Percentiles rank a stretch among this genome's conserved stretches.
Conservation (phyloP, 2,888 invertebrate species). For the Agrotis puta region DNA sequence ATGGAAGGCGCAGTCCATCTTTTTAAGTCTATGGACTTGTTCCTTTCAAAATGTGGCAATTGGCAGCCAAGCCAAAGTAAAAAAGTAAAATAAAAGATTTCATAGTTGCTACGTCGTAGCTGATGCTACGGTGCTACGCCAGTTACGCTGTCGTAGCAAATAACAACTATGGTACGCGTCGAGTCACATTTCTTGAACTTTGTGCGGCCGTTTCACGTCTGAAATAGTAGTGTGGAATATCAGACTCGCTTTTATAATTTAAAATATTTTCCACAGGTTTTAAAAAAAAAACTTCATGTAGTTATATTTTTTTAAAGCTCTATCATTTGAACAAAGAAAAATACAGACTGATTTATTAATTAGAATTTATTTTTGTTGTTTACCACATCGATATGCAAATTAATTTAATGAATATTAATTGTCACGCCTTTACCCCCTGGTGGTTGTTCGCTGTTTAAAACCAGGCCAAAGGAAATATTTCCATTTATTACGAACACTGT, state of each 20-base stretch:
- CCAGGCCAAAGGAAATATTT: constrained; percentile 2
- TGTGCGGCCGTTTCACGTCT: not conserved
- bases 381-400: constrained; percentile 45
- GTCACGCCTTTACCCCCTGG: constrained; percentile 29
- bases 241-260: not conserved
- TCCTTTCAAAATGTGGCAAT: not conserved
- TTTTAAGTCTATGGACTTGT: not conserved
- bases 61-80: not conserved
- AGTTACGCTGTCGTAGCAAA: constrained; percentile 24
- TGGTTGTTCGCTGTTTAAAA: constrained; percentile 12
- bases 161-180: constrained; percentile 11
- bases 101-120: constrained; percentile 38
- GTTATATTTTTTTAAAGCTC: not conserved
- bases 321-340: not conserved
- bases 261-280: not conserved
- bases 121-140: constrained; percentile 34
- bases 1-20: no score
- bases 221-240: constrained; percentile 15
- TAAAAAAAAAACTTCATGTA: not conserved
- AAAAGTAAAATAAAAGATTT: not conserved
- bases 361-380: constrained; percentile 27
- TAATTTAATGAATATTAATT: constrained; percentile 53
- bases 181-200: constrained; percentile 15
- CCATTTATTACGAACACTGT: not conserved
- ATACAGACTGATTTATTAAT: not conserved